Percentiles rank a stretch among this genome's conserved stretches.
phyloP scores from a whole-genome alignment of 2,888 invertebrate species.

The Synergus laeviventris region DNA sequence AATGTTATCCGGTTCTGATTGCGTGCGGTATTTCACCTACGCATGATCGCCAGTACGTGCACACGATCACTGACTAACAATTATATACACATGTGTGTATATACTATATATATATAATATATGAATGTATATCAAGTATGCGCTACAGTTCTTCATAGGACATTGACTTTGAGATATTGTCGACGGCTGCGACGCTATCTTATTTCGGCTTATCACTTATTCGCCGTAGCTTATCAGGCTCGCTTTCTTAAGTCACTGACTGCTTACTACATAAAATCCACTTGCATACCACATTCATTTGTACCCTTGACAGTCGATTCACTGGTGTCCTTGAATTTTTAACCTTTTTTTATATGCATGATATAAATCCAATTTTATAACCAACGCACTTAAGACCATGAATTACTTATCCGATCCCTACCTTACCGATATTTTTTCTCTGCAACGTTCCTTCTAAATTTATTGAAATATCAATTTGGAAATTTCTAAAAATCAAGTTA shows the following conservation, averaged over 20 bases:
- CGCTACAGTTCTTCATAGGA: conserved; percentile 73
- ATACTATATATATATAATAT: conserved; percentile 14
- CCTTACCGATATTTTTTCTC: too few species aligned
- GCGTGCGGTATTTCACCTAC: conserved; percentile 2
- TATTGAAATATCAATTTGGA: too few species aligned
- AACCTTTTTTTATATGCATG: conserved; percentile 8
- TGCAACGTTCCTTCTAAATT: too few species aligned
- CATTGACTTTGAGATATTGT: conserved; percentile 76
- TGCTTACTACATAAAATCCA: conserved; percentile 56
- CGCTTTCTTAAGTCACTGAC: conserved; percentile 60
- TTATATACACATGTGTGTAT: conserved; percentile 8
- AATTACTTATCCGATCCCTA: too few species aligned
- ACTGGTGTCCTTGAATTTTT: conserved; percentile 21
- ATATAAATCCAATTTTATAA: neutral
- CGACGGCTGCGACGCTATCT: conserved; percentile 67
- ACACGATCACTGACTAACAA: conserved; percentile 23
- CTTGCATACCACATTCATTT: conserved; percentile 42
- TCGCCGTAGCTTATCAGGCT: conserved; percentile 68
- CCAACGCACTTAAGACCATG: too few species aligned
- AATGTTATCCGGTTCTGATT: conserved; percentile 1
- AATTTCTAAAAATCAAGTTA: too few species aligned
- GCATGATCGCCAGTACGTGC: conserved; percentile 35
- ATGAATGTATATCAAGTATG: conserved; percentile 53
- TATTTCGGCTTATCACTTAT: conserved; percentile 72
- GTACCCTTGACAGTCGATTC: conserved; percentile 35